Evolutionary conservation across 2,888 invertebrate genomes (phyloP).

Genomic region (Arctia plantaginis): DNA sequence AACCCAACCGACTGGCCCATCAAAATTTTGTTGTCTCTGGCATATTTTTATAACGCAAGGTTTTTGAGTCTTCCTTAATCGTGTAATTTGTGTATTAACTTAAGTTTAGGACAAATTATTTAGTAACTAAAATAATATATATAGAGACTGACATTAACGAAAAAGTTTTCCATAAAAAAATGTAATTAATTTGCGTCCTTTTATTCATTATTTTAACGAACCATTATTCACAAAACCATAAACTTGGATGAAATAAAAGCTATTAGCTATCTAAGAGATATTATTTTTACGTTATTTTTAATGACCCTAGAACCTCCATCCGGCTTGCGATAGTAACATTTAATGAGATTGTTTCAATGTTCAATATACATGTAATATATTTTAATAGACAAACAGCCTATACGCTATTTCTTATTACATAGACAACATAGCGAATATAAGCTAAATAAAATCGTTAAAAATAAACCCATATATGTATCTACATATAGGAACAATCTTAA

Average conservation of each 20-base stretch:
- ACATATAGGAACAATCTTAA: neutral
- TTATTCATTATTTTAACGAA: slow-evolving; percentile 1
- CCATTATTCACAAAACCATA: slow-evolving; percentile 3
- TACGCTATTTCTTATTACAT: neutral
- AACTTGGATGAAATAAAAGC: slow-evolving; percentile 30
- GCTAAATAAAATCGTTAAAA: too few species aligned
- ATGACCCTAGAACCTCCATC: slow-evolving; percentile 23
- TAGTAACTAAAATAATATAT: neutral
- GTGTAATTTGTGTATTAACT: neutral
- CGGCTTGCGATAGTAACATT: slow-evolving; percentile 31
- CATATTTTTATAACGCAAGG: neutral
- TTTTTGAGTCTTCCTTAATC: neutral
- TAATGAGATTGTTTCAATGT: slow-evolving; percentile 19
- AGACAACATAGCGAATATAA: neutral
- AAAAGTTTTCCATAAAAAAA: slow-evolving; percentile 7
- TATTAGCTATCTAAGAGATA: slow-evolving; percentile 25
- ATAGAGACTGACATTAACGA: neutral
- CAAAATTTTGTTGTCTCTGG: neutral
- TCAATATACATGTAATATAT: slow-evolving; percentile 19
- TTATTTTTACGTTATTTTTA: slow-evolving; percentile 29
- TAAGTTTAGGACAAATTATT: neutral
- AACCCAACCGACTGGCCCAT: too few species aligned
- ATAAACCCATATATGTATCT: too few species aligned
- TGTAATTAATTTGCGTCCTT: slow-evolving; percentile 6
- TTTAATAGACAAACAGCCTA: neutral